Evolutionary conservation across 2,888 invertebrate genomes (phyloP), one percentile per base, ranked within the genome.

Genomic region (Drosophila histrio): DNA sequence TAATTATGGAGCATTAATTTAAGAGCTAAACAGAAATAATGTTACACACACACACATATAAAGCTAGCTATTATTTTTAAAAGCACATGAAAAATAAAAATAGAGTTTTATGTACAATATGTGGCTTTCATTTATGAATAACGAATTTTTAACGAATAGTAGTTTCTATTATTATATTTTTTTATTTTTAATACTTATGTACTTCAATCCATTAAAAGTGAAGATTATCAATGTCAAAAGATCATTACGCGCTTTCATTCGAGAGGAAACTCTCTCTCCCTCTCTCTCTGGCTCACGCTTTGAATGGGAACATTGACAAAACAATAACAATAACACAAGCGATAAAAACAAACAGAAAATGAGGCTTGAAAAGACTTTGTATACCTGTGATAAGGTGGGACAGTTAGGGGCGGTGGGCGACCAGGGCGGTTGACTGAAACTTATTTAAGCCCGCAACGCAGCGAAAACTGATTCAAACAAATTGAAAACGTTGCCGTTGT

Each of bases 371-470:
- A 44, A 59, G 24, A 43, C 53, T 46, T 49, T 38, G 24, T 30
- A 22, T 30, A 47, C 2, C 24, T 47, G 47, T 28, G 32, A 24
- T 28, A 6, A 11, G 26, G 2, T 6, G 11, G 3, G 19, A 8
- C 26, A 15, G 1, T 3, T 22, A 38, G 26, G 17, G 34, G 28
- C 21, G 54, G n/a, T 19, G 57, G 24, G 24, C 15, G 41, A 11
- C 9, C 6, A 6, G 21, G 19, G 41, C 7, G 13, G 7, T 17
- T 26, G 52, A 3, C 46, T 7, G 36, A 64, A 58, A 61, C 60
- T 75, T 67, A 72, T 75, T 83, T 83, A 68, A 75, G 60, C 50
- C 41, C 19, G 53, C 46, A 17, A n/a, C 59, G 30, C 60, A 59
- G 39, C 17, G 52, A 64, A 72, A 77, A 63, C 52, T 19, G 65